phyloP scores from a whole-genome alignment of 2,888 invertebrate genomes.

The Cheilosia impressa region DNA sequence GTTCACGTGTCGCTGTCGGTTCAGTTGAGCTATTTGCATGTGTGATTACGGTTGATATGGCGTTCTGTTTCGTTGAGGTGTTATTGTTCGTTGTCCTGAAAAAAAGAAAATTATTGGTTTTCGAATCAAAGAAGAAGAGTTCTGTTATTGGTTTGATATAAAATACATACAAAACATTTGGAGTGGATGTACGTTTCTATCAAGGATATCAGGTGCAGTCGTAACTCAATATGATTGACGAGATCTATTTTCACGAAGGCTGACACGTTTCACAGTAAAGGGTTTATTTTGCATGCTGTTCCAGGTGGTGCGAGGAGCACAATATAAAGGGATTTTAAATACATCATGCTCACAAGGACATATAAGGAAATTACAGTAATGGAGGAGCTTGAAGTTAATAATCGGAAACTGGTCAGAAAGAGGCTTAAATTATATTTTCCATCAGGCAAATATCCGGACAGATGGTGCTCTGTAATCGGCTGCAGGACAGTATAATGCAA shows the following conservation, averaged over 20 bases:
- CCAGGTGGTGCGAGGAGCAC: not conserved
- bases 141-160: not conserved
- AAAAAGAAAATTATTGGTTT: conserved; percentile 43
- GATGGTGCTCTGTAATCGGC: too few relatives aligned
- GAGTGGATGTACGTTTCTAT: not conserved
- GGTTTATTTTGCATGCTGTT: not conserved
- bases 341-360: too few relatives aligned
- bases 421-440: not conserved
- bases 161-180: not conserved
- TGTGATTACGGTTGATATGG: conserved; percentile 60
- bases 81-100: conserved; percentile 69
- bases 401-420: not conserved
- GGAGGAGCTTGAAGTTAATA: too few relatives aligned
- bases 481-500: too few relatives aligned
- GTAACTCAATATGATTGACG: too few relatives aligned
- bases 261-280: not conserved
- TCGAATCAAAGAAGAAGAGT: conserved; percentile 3
- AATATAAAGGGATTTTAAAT: too few relatives aligned
- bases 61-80: conserved; percentile 56
- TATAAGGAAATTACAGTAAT: too few relatives aligned
- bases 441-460: too few relatives aligned
- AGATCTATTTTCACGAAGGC: not conserved
- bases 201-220: not conserved
- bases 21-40: conserved; percentile 58
- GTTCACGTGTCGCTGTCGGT: conserved; percentile 52